Evolutionary conservation across 2,113 vertebrate genomes (phyloP).

Genomic region (Lonchura striata): DNA sequence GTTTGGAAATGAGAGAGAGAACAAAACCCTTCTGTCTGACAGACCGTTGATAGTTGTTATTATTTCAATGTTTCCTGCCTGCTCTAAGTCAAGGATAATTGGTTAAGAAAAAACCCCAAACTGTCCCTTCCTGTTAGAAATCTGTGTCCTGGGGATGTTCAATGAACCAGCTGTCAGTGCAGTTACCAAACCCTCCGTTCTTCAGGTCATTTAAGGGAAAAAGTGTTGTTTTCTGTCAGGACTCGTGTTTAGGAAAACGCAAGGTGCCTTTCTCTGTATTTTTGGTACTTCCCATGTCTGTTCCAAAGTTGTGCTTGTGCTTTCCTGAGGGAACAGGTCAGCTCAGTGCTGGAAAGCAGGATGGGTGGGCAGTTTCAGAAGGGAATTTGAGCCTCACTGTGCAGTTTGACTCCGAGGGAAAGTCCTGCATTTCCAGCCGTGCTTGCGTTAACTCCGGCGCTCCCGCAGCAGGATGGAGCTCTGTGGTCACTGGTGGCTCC

Average conservation of each 20-base stretch:
- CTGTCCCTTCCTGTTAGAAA: background rate
- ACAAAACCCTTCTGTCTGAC: background rate
- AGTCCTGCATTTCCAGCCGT: background rate
- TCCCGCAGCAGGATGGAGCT: background rate
- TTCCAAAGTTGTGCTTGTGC: background rate
- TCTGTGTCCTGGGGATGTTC: background rate
- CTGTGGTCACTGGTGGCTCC: background rate
- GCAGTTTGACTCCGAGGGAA: background rate
- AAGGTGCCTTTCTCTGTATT: background rate
- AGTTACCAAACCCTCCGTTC: background rate
- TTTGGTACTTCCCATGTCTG: background rate
- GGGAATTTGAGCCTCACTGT: background rate
- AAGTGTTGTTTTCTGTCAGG: background rate
- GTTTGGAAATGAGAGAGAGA: background rate
- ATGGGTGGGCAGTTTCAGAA: background rate
- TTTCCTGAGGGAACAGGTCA: background rate
- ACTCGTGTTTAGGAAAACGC: background rate
- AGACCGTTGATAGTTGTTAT: background rate
- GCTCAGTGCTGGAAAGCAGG: rapidly evolving
- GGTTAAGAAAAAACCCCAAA: background rate
- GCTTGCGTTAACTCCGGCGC: background rate
- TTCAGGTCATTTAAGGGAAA: background rate
- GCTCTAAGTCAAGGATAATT: background rate
- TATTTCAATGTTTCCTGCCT: background rate
- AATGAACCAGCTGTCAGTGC: background rate